Evolutionary conservation across 2,888 invertebrate species (phyloP), one percentile per base, ranked within the genome.

Genomic region (Caenorhabditis sp.): DNA sequence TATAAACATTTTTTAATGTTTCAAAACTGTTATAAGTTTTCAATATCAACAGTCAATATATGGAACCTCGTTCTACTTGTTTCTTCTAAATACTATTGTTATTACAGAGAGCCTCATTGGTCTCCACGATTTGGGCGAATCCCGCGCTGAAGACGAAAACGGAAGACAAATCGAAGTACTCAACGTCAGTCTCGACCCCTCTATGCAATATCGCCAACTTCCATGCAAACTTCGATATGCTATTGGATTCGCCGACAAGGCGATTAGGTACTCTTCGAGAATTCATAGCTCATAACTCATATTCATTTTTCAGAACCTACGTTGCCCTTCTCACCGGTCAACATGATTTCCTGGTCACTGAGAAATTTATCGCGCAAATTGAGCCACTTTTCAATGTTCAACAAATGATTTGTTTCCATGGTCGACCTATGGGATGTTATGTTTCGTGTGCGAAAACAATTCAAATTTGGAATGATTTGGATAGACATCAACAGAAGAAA

Each of bases 401-500:
- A 52, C 59, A 80, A 73, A 66, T 80, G 71, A 68, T 80, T 21
- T 80, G 80, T 54, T 80, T 77, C 63, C 72, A 76, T 57, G 80
- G 80, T 8, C 70, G 80, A 17, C 80, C 80, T 17, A 80, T 80
- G 80, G 80, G 80, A 2, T 80, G 80, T 67, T 80, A 80, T 43
- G 76, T 76, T 17, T 67, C 59, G 38, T 75, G 74, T 26, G 63
- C 80, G 3, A 80, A 80, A 26, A 80, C 77, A 3, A 66, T 80
- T 21, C 80, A 80, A 63, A 67, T 80, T 23, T 80, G 80, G 80
- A 80, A 77, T 52, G 80, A 80, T 66, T 61, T 80, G 64, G 80
- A 80, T 64, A 62, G 80, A n/a, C 80, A 80, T 56, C 80, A 80
- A 58, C 80, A 80, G 63, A 80, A 80, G 52, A 80, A 80, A 54